Conservation (phyloP, 2,113 vertebrate species). For the Aphelocoma coerulescens region DNA sequence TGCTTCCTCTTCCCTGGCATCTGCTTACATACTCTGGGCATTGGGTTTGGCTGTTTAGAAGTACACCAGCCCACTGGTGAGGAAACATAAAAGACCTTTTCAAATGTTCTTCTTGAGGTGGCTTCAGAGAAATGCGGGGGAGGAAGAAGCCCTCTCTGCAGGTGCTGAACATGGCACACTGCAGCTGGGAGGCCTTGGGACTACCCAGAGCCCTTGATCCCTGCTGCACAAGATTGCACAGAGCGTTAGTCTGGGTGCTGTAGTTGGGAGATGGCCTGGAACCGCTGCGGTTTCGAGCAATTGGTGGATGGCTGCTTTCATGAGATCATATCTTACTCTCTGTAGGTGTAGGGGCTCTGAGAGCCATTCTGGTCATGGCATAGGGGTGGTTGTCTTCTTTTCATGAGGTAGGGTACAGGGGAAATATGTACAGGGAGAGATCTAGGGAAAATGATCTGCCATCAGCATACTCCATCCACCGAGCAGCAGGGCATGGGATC, state of each 20-base stretch:
- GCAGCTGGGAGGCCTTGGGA: not conserved
- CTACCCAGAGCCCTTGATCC: not conserved
- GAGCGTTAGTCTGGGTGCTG: not conserved
- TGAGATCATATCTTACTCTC: not conserved
- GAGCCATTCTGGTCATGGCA: not conserved
- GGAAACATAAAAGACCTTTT: not conserved
- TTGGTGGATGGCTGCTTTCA: not conserved
- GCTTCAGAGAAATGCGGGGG: not conserved
- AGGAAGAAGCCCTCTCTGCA: not conserved
- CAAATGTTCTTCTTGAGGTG: not conserved
- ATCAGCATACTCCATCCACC: fast-evolving
- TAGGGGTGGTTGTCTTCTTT: not conserved
- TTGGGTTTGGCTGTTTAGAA: not conserved
- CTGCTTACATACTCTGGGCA: not conserved
- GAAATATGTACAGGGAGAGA: not conserved
- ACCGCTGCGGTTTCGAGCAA: not conserved
- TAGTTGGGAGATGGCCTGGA: too few relatives aligned
- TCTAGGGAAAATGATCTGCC: not conserved
- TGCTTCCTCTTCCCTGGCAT: not conserved
- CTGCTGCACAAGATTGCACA: not conserved
- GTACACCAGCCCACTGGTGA: not conserved
- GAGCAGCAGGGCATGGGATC: not conserved
- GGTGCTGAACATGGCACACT: not conserved
- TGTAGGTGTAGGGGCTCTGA: not conserved
- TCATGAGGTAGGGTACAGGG: not conserved